These are phyloP conservation scores for Actinostola sp. DNA, from an alignment of 92 coral and sea anemone genomes.

Conservation along the genomic window DNA sequence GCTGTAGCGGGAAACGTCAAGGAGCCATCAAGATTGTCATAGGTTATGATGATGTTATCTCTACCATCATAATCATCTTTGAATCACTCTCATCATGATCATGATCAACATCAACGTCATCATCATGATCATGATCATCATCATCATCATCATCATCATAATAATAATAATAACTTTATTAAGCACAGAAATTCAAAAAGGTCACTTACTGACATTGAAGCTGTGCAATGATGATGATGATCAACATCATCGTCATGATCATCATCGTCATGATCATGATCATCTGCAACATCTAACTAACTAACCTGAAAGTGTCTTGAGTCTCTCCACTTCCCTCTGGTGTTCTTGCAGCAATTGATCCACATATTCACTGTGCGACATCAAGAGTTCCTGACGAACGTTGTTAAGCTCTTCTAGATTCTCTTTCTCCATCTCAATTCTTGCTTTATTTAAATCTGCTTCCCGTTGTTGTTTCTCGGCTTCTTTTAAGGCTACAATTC, in stretches of 20 bases:
- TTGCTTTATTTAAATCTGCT: conserved; percentile 48
- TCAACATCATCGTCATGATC: no score
- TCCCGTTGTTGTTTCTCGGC: conserved; percentile 61
- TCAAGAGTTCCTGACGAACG: conserved; percentile 58
- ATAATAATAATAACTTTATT: background rate
- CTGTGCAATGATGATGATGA: no score
- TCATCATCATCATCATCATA: no score
- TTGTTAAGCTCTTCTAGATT: conserved; percentile 57
- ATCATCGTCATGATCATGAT: background rate
- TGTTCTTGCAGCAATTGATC: conserved; percentile 84
- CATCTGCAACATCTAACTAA: background rate
- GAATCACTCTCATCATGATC: no score
- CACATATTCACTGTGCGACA: conserved; percentile 63
- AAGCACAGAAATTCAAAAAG: background rate
- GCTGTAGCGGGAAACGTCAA: background rate
- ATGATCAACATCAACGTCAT: background rate
- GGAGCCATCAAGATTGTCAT: background rate
- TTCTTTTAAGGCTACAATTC: conserved; percentile 53
- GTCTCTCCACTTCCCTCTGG: conserved; percentile 77
- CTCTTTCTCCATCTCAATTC: conserved; percentile 53
- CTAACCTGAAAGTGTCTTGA: conserved; percentile 61
- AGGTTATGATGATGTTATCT: no score
- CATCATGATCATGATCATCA: no score
- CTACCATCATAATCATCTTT: no score
- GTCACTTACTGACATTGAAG: no score